Conservation (phyloP, 2,113 vertebrate genomes). For the Neotragus moschatus region DNA sequence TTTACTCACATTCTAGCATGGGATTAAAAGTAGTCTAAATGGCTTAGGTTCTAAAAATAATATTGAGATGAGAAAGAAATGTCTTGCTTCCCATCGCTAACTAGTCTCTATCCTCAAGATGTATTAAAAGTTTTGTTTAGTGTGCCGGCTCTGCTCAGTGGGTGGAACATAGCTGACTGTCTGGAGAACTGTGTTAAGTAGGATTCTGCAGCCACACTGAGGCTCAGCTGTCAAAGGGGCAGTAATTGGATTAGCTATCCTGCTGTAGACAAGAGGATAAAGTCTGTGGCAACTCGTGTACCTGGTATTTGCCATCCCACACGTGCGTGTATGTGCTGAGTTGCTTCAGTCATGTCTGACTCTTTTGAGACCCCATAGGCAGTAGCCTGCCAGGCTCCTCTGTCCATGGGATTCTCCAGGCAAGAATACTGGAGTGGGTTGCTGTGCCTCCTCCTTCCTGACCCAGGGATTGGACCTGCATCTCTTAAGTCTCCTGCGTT, state of each 20-base stretch:
- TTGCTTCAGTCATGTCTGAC: neutral
- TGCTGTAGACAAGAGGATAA: neutral
- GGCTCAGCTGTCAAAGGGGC: neutral
- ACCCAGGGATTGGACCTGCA: neutral
- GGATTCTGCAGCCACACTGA: neutral
- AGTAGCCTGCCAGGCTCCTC: neutral
- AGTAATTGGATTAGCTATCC: neutral
- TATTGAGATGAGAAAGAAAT: neutral
- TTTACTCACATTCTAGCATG: slow-evolving; percentile 40
- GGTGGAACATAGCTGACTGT: neutral
- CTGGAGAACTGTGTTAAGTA: neutral
- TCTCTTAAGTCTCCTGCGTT: neutral
- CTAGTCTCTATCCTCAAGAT: neutral
- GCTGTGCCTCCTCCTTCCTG: neutral
- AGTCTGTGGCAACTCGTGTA: neutral
- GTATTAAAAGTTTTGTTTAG: neutral
- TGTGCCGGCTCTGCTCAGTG: neutral
- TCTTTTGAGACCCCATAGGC: neutral
- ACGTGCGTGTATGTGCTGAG: neutral
- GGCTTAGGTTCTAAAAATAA: slow-evolving; percentile 47
- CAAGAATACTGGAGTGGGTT: neutral
- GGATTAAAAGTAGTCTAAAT: slow-evolving; percentile 39
- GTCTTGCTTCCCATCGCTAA: neutral
- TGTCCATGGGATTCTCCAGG: neutral
- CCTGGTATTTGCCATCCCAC: neutral